A percentile compares a stretch with the other conserved stretches of the same genome.
phyloP scores from a whole-genome alignment of 2,113 vertebrate species.

The Xiphorhynchus elegans region DNA sequence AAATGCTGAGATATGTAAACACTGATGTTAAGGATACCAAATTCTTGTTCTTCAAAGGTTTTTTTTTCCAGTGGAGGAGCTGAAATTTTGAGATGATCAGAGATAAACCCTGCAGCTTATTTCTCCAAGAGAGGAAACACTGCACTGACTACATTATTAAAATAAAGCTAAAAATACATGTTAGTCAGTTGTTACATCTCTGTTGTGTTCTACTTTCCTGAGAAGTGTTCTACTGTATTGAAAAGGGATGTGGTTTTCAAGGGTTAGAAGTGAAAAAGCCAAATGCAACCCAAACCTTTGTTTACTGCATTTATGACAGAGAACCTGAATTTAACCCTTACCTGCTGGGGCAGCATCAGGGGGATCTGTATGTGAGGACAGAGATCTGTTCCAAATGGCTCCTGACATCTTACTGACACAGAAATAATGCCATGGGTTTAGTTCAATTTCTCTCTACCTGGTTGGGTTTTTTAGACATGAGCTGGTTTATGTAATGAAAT shows the following conservation, averaged over 20 bases:
- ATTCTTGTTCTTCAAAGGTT: constrained; percentile 48
- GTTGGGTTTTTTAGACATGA: background rate
- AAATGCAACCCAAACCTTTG: background rate
- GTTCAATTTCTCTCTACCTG: background rate
- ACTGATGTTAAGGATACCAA: background rate
- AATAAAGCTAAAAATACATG: constrained; percentile 24
- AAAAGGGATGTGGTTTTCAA: background rate
- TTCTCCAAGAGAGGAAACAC: background rate
- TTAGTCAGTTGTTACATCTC: constrained; percentile 1
- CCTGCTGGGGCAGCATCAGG: background rate
- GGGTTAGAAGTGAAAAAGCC: background rate
- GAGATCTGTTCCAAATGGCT: background rate
- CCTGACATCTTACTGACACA: background rate
- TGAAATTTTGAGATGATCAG: constrained; percentile 49
- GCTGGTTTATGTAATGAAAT: background rate
- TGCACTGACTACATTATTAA: constrained; percentile 27
- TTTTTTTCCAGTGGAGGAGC: background rate
- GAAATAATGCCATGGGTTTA: background rate
- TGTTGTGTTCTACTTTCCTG: constrained; percentile 11
- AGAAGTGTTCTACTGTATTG: background rate
- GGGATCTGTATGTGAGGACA: background rate
- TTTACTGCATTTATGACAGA: background rate
- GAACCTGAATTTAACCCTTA: background rate
- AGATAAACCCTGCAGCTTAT: constrained; percentile 42
- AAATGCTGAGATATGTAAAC: background rate